Evolutionary conservation across 2,888 invertebrate genomes (phyloP).

Genomic region (Drosophila pseudotalamancana): DNA sequence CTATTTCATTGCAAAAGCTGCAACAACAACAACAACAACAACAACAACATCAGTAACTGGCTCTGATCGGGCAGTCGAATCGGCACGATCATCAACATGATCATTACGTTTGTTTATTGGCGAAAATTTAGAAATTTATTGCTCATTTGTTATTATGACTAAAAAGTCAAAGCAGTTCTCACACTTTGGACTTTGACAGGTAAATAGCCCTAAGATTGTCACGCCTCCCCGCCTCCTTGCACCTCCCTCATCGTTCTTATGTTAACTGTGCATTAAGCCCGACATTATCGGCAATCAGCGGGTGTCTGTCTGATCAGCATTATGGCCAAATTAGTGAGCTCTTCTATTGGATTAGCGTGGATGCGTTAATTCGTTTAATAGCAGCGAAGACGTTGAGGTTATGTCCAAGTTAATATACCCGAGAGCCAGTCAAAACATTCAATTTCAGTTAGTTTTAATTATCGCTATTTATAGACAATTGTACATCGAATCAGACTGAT

Average conservation of each 20-base stretch:
- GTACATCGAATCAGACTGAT: constrained; percentile 27
- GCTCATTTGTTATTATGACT: constrained; percentile 66
- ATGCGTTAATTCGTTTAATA: constrained; percentile 23
- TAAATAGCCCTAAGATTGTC: constrained; percentile 55
- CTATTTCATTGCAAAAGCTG: constrained; percentile 18
- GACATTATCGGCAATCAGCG: constrained; percentile 71
- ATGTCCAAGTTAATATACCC: constrained; percentile 38
- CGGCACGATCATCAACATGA: constrained; percentile 57
- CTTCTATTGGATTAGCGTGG: constrained; percentile 1
- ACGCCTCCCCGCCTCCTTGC: constrained; percentile 20
- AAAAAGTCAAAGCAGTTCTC: constrained; percentile 65
- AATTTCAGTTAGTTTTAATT: background rate
- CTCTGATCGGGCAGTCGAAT: constrained; percentile 1
- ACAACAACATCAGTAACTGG: background rate
- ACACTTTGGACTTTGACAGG: constrained; percentile 66
- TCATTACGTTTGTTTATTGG: constrained; percentile 78
- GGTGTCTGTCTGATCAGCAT: constrained; percentile 51
- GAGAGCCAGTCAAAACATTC: constrained; percentile 18
- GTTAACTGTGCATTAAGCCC: constrained; percentile 66
- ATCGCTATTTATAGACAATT: constrained; percentile 29
- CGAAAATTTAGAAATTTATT: constrained; percentile 78
- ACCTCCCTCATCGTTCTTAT: constrained; percentile 13
- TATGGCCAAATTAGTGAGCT: constrained; percentile 54
- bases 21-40: constrained; percentile 7
- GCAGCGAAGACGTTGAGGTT: constrained; percentile 18